phyloP scores from a whole-genome alignment of 2,888 invertebrate genomes.

The Scaptomyza tumidula region DNA sequence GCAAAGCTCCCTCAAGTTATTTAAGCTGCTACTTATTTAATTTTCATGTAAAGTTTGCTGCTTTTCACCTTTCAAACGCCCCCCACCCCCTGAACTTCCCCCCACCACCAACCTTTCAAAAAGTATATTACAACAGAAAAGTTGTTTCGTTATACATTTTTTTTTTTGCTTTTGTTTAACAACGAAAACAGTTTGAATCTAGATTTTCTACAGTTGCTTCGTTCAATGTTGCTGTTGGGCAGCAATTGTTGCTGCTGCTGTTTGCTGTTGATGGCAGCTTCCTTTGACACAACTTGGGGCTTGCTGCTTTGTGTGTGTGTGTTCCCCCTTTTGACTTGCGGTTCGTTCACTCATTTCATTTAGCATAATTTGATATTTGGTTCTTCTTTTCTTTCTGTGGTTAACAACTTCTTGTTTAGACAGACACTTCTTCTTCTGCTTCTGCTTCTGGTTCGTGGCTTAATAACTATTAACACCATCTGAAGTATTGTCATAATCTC shows the following conservation, averaged over 20 bases:
- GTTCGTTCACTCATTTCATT: slow-evolving; percentile 28
- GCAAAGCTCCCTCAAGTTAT: slow-evolving; percentile 55
- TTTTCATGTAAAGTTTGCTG: slow-evolving; percentile 72
- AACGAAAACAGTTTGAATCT: slow-evolving; percentile 19
- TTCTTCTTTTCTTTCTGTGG: no score
- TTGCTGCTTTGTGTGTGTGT: slow-evolving; percentile 48
- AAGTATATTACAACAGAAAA: slow-evolving; percentile 9
- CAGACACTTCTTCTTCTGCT: no score
- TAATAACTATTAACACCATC: slow-evolving; percentile 19
- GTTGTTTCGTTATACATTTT: slow-evolving; percentile 14
- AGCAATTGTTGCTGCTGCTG: slow-evolving; percentile 31
- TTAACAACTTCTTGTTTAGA: no score
- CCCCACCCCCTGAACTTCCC: not conserved
- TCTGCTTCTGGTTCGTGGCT: no score
- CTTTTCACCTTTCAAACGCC: slow-evolving; percentile 6
- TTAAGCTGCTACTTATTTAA: slow-evolving; percentile 80
- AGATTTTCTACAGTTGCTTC: slow-evolving; percentile 29
- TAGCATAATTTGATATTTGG: slow-evolving; percentile 48
- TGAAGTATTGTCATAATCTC: not conserved
- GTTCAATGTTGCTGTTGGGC: slow-evolving; percentile 22
- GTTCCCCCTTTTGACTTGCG: slow-evolving; percentile 10
- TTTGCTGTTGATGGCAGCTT: slow-evolving; percentile 38
- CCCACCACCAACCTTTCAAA: not conserved
- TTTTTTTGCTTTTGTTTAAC: slow-evolving; percentile 32
- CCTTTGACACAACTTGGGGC: slow-evolving; percentile 59